Evolutionary conservation across 2,888 invertebrate genomes (phyloP).

Genomic region (Clunio marinus): DNA sequence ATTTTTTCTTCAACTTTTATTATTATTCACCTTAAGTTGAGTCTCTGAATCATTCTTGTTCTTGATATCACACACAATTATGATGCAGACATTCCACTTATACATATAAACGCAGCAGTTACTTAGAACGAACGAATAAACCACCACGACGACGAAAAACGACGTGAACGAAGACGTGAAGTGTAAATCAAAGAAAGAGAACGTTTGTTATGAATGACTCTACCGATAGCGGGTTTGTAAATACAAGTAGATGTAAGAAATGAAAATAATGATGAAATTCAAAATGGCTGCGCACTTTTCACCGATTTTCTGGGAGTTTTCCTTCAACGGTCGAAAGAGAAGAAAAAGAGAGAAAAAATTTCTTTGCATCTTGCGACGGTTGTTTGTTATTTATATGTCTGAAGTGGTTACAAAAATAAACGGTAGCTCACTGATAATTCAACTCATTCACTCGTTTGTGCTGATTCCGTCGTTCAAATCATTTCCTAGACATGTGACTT

Average conservation of each 20-base stretch:
- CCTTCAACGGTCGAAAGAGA: too few relatives aligned
- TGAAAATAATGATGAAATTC: slow-evolving; percentile 15
- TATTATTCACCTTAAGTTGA: too few relatives aligned
- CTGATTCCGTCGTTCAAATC: background rate
- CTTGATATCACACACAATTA: too few relatives aligned
- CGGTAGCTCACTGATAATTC: too few relatives aligned
- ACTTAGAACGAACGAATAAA: background rate
- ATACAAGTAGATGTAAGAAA: background rate
- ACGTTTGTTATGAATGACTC: slow-evolving; percentile 32
- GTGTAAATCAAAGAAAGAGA: background rate
- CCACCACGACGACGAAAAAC: background rate
- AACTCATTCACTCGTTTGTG: too few relatives aligned
- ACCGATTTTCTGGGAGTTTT: slow-evolving; percentile 3
- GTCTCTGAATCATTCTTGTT: too few relatives aligned
- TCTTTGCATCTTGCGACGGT: too few relatives aligned
- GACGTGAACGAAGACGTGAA: background rate
- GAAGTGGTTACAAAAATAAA: too few relatives aligned
- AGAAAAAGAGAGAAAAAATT: too few relatives aligned
- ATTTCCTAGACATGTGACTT: slow-evolving; percentile 25
- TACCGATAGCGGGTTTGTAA: slow-evolving; percentile 36
- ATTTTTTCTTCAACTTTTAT: too few relatives aligned
- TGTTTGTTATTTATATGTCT: too few relatives aligned
- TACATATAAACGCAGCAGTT: too few relatives aligned
- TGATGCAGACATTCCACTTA: background rate
- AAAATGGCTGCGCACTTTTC: slow-evolving; percentile 33